Evolutionary conservation across 2,113 vertebrate species (phyloP).

Genomic region (Campylomormyrus numenius): DNA sequence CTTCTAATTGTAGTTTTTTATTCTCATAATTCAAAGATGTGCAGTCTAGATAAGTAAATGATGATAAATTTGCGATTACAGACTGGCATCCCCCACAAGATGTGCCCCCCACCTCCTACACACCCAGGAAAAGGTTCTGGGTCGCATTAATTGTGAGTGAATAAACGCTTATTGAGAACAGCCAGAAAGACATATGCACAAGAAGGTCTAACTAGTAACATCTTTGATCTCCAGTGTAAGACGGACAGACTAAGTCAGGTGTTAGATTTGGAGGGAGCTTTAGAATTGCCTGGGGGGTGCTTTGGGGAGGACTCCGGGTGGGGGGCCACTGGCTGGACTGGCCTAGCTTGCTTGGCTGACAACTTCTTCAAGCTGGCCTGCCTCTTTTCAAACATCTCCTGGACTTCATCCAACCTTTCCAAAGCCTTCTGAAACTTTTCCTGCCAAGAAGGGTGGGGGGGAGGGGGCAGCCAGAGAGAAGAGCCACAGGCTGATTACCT

Average conservation of each 20-base stretch:
- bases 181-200: not conserved
- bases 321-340: constrained; percentile 90
- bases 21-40: not conserved
- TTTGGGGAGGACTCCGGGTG: constrained; percentile 88
- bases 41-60: not conserved
- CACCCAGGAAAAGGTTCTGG: not conserved
- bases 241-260: not conserved
- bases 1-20: not conserved
- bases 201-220: not conserved
- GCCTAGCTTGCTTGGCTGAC: constrained; percentile 83
- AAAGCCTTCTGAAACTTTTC: constrained; percentile 69
- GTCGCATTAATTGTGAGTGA: not conserved
- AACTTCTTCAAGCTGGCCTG: constrained; percentile 82
- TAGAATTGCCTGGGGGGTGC: constrained; percentile 58
- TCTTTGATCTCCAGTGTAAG: not conserved
- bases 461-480: not conserved
- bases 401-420: constrained; percentile 77
- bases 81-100: not conserved
- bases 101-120: not conserved
- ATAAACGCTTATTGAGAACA: not conserved
- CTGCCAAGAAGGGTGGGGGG: constrained; percentile 45
- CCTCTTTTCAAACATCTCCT: constrained; percentile 90
- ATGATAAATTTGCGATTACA: not conserved
- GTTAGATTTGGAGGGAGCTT: constrained; percentile 57
- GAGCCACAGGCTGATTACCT: not conserved